Evolutionary conservation across 2,113 vertebrate species (phyloP), one percentile per base, ranked within the genome.

Genomic region (Pterophyllum scalare): DNA sequence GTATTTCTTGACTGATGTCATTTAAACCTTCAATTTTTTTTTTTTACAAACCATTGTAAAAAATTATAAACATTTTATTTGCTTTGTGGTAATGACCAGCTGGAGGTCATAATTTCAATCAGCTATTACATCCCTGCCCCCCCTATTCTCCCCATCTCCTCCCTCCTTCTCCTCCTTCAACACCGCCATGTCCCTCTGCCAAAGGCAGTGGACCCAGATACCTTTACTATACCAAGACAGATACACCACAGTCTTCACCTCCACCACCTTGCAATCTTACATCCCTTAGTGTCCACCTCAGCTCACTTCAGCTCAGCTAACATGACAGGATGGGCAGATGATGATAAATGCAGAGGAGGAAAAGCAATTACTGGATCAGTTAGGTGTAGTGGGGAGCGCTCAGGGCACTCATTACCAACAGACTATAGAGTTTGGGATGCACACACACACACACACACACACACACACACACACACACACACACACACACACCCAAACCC

Each of bases 311-410:
- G 86, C 89, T 87, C 84, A 80, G 90, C 91, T 94, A 91, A 94
- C 93, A 93, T 93, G 94, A 94, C 95, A 95, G 91, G 88, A 84
- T 49, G 28, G 87, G 89, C 89, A 94, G 92, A 96, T 96, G 95
- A 95, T 94, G 94, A 95, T 96, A 94, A 95, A 96, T 95, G 94
- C 91, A 92, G 92, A 93, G 92, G 93, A 91, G 91, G 92, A 95
- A 95, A 96, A 95, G 95, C 94, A 95, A 95, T 95, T 94, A 96
- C 90, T 92, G 92, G 86, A 93, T 92, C 94, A 92, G 93, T 94
- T 93, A 94, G 93, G 93, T 93, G 92, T 90, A 93, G 93, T 94
- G 83, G 90, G 87, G 89, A 93, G 89, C 75, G 79, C 91, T 93
- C 87, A 91, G 86, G 93, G 91, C 91, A 79, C 91, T 94, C 94